Evolutionary conservation across 92 coral and sea anemone species (phyloP).

Genomic region (Nematostella vectensis): DNA sequence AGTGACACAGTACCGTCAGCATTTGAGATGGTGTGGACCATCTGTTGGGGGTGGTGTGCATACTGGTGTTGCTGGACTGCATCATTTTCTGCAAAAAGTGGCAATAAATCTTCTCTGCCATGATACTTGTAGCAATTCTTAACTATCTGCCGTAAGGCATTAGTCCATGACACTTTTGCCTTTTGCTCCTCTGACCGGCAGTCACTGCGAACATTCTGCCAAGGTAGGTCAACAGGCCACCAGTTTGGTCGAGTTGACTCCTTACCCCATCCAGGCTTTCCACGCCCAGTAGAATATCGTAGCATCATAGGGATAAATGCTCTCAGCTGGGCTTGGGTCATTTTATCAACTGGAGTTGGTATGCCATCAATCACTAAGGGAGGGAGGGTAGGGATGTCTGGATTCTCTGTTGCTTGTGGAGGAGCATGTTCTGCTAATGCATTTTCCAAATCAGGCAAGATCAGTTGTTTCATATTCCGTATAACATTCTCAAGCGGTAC

Average conservation of each 20-base stretch:
- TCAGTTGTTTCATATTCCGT: conserved; percentile 75
- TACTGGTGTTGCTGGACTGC: conserved; percentile 50
- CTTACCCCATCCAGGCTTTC: conserved; percentile 99
- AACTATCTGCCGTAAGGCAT: conserved; percentile 89
- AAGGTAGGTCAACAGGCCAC: conserved; percentile 98
- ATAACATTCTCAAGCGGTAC: conserved; percentile 93
- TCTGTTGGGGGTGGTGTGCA: conserved; percentile 68
- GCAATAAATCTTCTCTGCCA: conserved; percentile 91
- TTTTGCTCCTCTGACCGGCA: conserved; percentile 94
- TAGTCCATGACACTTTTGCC: conserved; percentile 97
- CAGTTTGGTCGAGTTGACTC: conserved; percentile 93
- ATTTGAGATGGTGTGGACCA: conserved; percentile 97
- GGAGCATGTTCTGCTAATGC: conserved; percentile 98
- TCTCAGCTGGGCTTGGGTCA: conserved; percentile 99
- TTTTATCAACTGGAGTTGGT: conserved; percentile 98
- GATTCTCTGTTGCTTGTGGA: conserved; percentile 86
- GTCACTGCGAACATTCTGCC: conserved; percentile 99
- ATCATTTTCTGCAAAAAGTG: conserved; percentile 70
- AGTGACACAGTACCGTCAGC: conserved; percentile 97
- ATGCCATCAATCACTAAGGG: conserved; percentile 96
- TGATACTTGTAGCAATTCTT: conserved; percentile 99
- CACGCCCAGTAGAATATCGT: conserved; percentile 97
- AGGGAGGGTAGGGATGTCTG: conserved; percentile 81
- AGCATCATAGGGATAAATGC: conserved; percentile 98
- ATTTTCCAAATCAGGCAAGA: conserved; percentile 84